These are phyloP conservation scores for Ahaetulla prasina DNA, from an alignment of 2,113 vertebrate species.

Conservation along the genomic window DNA sequence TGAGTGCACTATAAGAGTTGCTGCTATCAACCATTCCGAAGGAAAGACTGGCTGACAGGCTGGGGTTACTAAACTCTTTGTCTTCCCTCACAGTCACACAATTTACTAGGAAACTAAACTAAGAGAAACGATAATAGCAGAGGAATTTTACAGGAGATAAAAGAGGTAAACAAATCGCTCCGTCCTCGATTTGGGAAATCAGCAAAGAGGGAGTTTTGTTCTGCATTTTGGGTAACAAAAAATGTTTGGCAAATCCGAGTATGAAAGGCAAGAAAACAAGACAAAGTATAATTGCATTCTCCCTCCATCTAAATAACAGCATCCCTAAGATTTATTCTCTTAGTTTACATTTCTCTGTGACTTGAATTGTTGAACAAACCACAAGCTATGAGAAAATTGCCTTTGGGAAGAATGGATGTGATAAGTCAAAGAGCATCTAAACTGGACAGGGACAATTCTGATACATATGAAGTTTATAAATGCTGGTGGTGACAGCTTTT, in stretches of 20 bases:
- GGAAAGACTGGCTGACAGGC: not conserved
- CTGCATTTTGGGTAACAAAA: accelerated
- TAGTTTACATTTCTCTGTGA: not conserved
- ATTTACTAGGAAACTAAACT: not conserved
- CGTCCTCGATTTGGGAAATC: not conserved
- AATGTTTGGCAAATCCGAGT: not conserved
- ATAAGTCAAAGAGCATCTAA: slow-evolving; percentile 38
- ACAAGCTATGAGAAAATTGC: not conserved
- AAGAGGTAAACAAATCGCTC: not conserved
- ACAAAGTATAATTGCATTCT: not conserved
- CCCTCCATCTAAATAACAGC: not conserved
- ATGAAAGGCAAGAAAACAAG: not conserved
- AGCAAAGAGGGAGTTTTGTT: not conserved
- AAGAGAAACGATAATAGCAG: not conserved
- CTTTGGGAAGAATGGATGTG: not conserved
- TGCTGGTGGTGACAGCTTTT: slow-evolving; percentile 56
- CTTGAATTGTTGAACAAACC: not conserved
- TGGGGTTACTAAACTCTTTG: not conserved
- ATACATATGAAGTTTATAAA: slow-evolving; percentile 44
- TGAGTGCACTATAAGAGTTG: too few relatives aligned
- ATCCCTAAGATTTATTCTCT: not conserved
- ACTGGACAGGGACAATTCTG: slow-evolving; percentile 51
- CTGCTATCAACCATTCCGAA: not conserved
- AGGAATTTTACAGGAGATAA: not conserved
- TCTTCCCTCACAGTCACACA: not conserved